Conservation (phyloP, 2,797 vertebrate species). For the Macrochelys suwanniensis region DNA sequence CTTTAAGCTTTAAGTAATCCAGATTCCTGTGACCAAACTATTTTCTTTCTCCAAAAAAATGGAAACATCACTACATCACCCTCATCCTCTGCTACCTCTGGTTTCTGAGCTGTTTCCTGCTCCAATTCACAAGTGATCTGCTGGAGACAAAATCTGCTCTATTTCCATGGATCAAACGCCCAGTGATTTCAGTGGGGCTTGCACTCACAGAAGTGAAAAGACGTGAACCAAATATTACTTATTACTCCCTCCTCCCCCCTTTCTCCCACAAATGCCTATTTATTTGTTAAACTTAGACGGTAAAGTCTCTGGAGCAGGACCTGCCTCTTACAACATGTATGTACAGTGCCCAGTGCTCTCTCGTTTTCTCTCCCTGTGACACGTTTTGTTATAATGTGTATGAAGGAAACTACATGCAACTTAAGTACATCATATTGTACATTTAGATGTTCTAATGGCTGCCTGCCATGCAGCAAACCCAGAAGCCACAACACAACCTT, state of each 20-base stretch:
- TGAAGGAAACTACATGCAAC: neutral
- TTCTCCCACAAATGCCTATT: neutral
- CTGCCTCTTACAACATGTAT: neutral
- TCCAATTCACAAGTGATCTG: neutral
- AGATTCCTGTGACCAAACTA: neutral
- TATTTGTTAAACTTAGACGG: neutral
- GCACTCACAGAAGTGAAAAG: neutral
- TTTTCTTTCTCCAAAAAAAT: neutral
- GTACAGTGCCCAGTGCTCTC: neutral
- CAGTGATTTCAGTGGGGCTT: neutral
- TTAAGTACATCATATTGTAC: neutral
- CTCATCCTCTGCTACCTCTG: neutral
- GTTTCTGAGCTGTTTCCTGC: neutral
- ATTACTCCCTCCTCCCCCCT: neutral
- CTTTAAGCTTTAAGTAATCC: conserved; percentile 8
- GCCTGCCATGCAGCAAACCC: neutral
- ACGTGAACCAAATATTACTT: neutral
- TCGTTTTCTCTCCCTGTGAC: neutral
- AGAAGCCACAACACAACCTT: neutral
- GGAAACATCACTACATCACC: neutral
- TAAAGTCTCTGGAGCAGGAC: neutral
- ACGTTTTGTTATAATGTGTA: neutral
- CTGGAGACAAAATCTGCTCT: neutral
- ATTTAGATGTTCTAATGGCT: too few relatives aligned
- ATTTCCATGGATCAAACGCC: neutral